These are phyloP conservation scores for Pelobates fuscus DNA, from an alignment of 2,113 vertebrate species.

Conservation along the genomic window DNA sequence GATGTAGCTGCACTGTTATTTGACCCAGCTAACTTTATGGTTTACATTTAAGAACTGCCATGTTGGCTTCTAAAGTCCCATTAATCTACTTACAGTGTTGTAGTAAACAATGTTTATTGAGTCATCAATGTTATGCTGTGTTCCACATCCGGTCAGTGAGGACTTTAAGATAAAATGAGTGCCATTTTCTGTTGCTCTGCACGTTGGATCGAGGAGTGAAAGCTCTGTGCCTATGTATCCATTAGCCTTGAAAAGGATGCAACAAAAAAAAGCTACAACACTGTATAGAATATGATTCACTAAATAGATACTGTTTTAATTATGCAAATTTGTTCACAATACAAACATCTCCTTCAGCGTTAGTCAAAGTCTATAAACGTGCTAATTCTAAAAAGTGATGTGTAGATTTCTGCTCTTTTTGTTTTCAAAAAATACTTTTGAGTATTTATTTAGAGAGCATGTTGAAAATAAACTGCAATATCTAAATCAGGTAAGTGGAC, in stretches of 20 bases:
- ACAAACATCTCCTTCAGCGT: no score
- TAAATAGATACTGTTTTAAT: no score
- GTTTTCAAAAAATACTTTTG: no score
- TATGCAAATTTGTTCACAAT: no score
- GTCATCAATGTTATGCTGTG: conserved; percentile 60
- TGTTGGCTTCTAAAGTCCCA: background rate
- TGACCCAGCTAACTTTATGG: no score
- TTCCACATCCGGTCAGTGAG: conserved; percentile 77
- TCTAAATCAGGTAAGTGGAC: no score
- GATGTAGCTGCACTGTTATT: no score
- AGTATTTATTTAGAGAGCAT: no score
- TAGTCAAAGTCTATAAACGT: no score
- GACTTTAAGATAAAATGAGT: conserved; percentile 94
- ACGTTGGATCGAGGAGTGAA: conserved; percentile 83
- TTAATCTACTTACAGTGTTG: conserved; percentile 82
- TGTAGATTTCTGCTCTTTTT: no score
- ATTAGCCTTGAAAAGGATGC: conserved; percentile 71
- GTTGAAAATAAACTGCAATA: no score
- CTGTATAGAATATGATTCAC: background rate
- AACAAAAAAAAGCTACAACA: conserved; percentile 35
- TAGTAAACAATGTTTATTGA: conserved; percentile 73
- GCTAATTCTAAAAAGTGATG: no score
- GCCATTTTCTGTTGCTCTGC: conserved; percentile 83
- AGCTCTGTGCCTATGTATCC: conserved; percentile 77
- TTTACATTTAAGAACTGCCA: background rate